Conservation (phyloP, 2,113 vertebrate species). For the Hypanus sabinus region DNA sequence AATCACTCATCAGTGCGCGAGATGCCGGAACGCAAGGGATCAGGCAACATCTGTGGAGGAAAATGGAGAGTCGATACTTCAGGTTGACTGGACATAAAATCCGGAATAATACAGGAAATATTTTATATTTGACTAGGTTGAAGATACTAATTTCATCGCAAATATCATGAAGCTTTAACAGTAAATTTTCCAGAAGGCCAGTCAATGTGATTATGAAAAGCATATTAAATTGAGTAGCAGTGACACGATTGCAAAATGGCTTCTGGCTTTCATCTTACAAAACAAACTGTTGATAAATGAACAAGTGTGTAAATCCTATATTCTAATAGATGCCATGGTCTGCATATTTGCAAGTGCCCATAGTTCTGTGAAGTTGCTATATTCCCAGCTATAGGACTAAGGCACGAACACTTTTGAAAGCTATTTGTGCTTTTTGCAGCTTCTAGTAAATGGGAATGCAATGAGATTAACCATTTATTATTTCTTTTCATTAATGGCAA, state of each 20-base stretch:
- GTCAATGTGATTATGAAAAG: slow-evolving; percentile 12
- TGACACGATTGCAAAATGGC: background rate
- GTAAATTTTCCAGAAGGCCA: background rate
- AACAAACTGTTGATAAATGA: background rate
- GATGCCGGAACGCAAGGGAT: too few relatives aligned
- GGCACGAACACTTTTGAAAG: slow-evolving; percentile 30
- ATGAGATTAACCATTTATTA: slow-evolving; percentile 16
- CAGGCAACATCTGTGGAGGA: background rate
- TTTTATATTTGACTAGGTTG: background rate
- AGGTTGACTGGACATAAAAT: background rate
- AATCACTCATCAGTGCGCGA: background rate
- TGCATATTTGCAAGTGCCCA: slow-evolving; percentile 27
- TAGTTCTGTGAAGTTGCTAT: background rate
- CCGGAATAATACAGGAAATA: background rate
- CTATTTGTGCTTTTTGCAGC: background rate
- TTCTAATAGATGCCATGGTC: background rate
- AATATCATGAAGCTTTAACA: background rate
- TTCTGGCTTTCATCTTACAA: slow-evolving; percentile 27
- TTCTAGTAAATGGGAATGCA: slow-evolving; percentile 20
- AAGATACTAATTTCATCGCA: background rate
- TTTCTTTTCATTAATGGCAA: background rate
- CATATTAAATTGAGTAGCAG: background rate
- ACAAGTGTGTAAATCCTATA: background rate
- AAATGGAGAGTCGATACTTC: background rate
- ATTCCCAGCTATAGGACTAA: slow-evolving; percentile 33